Base-by-base conservation (phyloP, 2,888 invertebrate genomes). In the Himalopsyche kuldschensis region DNA sequence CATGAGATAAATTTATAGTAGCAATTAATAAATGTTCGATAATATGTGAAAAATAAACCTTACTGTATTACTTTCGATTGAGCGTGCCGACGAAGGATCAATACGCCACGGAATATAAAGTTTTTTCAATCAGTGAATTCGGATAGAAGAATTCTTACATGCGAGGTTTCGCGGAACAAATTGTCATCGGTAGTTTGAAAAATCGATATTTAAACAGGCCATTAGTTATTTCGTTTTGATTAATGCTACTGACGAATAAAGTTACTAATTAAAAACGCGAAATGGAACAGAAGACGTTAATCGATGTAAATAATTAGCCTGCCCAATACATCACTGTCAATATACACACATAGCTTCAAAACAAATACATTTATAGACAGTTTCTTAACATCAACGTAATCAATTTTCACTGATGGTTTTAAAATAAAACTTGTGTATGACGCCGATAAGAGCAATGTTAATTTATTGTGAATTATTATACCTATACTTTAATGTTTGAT, bases 281-380 rank as follows among this genome's bases (percentile, higher is more conserved):
- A 85, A 85, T 82, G 84, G 82, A 84, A 69, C 79, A 35, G 30
- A 80, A 75, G 82, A 84, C 81, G 78, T 82, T 82, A 85, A 85
- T 85, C 82, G 85, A 85, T 84, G 80, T 55, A 78, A 82, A 78
- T 32, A 75, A 84, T 85, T 84, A 82, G 79, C 85, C 80, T 79
- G 78, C 80, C 27, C 78, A 48, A 80, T 85, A 80, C 27, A 84
- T 85, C 85, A 85, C 27, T 84, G 85, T 84, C 85, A 55, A 79
- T 75, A 55, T 32, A 76, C 55, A 75, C 47, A 41, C 79, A 75
- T 76, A 75, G 80, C 80, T 48, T 80, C 76, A 80, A 79, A 82
- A 47, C 32, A 79, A 79, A 82, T 77, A 47, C 82, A n/a, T 15
- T 55, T 20, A 55, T 55, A 55, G 55, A 55, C 24, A 55, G 24